phyloP scores from a whole-genome alignment of 2,888 invertebrate genomes.

The Cheilosia impressa region DNA sequence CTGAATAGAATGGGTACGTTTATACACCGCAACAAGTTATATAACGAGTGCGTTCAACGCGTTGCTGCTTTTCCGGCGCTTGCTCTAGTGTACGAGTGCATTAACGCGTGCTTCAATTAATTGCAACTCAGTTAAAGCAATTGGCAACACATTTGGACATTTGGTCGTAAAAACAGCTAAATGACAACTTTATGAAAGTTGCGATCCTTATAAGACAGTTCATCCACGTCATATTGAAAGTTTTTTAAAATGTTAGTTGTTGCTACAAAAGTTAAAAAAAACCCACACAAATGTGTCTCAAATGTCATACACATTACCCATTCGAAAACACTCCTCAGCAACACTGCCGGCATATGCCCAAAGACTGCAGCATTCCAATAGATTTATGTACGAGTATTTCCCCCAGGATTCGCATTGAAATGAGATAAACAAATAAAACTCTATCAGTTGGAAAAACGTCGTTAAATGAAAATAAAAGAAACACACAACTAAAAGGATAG shows the following conservation, averaged over 20 bases:
- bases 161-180: no score
- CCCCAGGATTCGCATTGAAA: not conserved
- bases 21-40: not conserved
- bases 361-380: not conserved
- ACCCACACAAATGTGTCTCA: not conserved
- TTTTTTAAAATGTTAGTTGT: no score
- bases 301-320: not conserved
- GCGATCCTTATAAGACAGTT: no score
- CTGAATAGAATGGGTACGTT: no score
- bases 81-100: no score
- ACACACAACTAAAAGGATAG: slow-evolving; percentile 17
- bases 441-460: slow-evolving; percentile 4
- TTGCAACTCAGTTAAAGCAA: no score
- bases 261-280: no score
- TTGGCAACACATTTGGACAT: no score
- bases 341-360: not conserved
- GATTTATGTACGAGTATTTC: not conserved
- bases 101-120: no score
- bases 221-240: no score
- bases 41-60: not conserved
- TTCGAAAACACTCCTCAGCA: not conserved
- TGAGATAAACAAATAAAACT: slow-evolving; percentile 1
- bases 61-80: no score
- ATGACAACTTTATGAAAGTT: no score
- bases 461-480: slow-evolving; percentile 11